Evolutionary conservation across 2,113 vertebrate species (phyloP).

Genomic region (Aegotheles bennettii): DNA sequence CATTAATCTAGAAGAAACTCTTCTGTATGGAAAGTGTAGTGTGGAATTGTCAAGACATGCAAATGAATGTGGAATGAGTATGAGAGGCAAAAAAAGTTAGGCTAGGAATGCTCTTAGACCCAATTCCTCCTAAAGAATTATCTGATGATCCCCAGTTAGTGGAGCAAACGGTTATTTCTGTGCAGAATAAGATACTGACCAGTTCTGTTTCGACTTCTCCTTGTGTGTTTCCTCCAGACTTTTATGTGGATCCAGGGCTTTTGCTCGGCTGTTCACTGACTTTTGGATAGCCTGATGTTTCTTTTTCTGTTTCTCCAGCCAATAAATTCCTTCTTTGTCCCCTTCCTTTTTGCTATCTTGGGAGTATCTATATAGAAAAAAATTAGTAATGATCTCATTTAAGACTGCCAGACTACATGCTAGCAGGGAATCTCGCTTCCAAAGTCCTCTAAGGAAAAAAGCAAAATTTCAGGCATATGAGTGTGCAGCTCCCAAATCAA

Average conservation of each 20-base stretch:
- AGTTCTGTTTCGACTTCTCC: constrained; percentile 80
- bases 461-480: not conserved
- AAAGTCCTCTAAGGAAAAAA: not conserved
- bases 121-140: not conserved
- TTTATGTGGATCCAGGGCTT: constrained; percentile 86
- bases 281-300: constrained; percentile 81
- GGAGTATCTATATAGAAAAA: constrained; percentile 72
- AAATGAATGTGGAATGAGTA: not conserved
- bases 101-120: not conserved
- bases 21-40: not conserved
- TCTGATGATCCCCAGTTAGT: not conserved
- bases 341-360: constrained; percentile 78
- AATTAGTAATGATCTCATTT: not conserved
- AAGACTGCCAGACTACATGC: not conserved
- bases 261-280: constrained; percentile 80
- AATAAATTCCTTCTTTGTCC: constrained; percentile 74
- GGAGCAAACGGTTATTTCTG: not conserved
- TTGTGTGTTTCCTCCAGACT: constrained; percentile 83
- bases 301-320: constrained; percentile 80
- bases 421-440: not conserved
- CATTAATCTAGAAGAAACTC: not conserved
- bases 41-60: not conserved
- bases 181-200: constrained; percentile 70
- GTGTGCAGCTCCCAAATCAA: not conserved
- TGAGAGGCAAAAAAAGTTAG: not conserved